Percentiles rank a stretch among this genome's conserved stretches.
phyloP scores from a whole-genome alignment of 2,888 invertebrate genomes.

The Drosophila austrosaltans region DNA sequence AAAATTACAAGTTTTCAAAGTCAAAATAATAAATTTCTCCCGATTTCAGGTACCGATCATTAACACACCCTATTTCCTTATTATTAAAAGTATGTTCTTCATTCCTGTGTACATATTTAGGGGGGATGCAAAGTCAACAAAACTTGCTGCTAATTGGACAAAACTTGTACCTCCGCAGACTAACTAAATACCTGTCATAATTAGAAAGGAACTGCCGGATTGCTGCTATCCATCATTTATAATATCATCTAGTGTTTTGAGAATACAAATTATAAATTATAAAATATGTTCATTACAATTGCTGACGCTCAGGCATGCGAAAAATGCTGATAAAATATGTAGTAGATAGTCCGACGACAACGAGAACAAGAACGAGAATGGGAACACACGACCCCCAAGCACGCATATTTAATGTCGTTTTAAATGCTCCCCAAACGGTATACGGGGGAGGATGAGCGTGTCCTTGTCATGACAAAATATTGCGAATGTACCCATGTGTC shows the following conservation, averaged over 20 bases:
- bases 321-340: constrained; percentile 72
- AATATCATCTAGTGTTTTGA: background rate
- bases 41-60: too few species aligned
- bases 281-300: constrained; percentile 73
- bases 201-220: constrained; percentile 42
- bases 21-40: too few species aligned
- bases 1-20: too few species aligned
- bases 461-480: constrained; percentile 55
- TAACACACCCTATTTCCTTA: too few species aligned
- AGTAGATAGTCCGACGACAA: constrained; percentile 41
- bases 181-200: constrained; percentile 63
- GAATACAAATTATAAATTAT: constrained; percentile 46
- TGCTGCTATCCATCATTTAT: constrained; percentile 5
- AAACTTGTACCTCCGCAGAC: constrained; percentile 24
- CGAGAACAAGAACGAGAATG: background rate
- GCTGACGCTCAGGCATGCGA: constrained; percentile 72
- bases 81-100: background rate
- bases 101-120: background rate
- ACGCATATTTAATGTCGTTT: constrained; percentile 74
- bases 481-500: constrained; percentile 30
- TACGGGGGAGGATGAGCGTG: constrained; percentile 32
- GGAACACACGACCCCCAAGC: constrained; percentile 38
- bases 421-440: constrained; percentile 54
- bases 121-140: constrained; percentile 34
- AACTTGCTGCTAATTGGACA: constrained; percentile 66